These are phyloP conservation scores for Battus philenor DNA, from an alignment of 1,140 invertebrate genomes.

Conservation along the genomic window DNA sequence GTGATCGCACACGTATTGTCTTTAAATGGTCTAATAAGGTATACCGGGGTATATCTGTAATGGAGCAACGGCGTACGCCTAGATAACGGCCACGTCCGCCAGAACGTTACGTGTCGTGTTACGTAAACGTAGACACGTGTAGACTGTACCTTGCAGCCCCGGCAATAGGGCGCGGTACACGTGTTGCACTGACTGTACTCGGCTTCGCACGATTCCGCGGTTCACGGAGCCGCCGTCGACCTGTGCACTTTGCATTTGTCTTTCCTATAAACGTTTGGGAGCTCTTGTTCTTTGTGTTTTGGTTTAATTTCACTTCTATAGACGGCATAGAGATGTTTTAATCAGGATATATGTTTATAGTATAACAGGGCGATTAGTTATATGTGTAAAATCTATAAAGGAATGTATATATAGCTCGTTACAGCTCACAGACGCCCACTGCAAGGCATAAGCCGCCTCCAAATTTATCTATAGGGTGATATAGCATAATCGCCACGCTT, in stretches of 20 bases:
- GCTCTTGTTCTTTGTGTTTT: not conserved
- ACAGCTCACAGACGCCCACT: too few species aligned
- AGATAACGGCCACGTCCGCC: constrained; percentile 4
- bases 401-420: too few species aligned
- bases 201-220: not conserved
- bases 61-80: constrained; percentile 2
- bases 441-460: too few species aligned
- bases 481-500: too few species aligned
- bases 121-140: constrained; percentile 1
- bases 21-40: constrained; percentile 14
- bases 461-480: too few species aligned
- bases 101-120: not conserved
- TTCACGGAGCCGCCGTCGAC: constrained; percentile 2
- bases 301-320: not conserved
- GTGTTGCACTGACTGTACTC: not conserved
- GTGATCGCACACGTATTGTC: constrained; percentile 13
- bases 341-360: too few species aligned
- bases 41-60: constrained; percentile 3
- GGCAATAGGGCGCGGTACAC: not conserved
- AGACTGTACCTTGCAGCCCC: too few species aligned
- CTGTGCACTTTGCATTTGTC: constrained; percentile 8
- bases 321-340: too few species aligned
- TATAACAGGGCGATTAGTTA: too few species aligned
- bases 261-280: not conserved
- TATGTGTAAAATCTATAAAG: too few species aligned